These are phyloP conservation scores for Lepidotrigona ventralis DNA, from an alignment of 1,140 invertebrate species.

Conservation along the genomic window DNA sequence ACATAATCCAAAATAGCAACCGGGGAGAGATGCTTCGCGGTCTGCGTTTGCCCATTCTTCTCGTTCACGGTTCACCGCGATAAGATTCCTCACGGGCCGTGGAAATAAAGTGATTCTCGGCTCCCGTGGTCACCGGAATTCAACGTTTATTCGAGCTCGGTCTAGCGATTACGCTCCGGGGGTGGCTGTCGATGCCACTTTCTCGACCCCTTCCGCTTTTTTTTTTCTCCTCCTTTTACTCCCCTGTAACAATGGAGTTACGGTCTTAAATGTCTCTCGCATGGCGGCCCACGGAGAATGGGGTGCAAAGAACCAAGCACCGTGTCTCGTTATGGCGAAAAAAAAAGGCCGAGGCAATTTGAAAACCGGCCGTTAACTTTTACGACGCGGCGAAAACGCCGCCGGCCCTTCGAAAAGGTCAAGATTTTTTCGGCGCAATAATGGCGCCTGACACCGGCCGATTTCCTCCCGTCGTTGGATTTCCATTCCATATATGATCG, in stretches of 20 bases:
- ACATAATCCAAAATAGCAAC: conserved; percentile 21
- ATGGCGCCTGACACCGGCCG: conserved; percentile 1
- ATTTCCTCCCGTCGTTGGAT: conserved; percentile 11
- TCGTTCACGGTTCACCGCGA: conserved; percentile 41
- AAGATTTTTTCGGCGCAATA: conserved; percentile 63
- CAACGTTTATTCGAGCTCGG: conserved; percentile 57
- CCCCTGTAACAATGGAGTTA: conserved; percentile 62
- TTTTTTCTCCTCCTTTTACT: background rate
- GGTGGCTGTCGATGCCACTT: conserved; percentile 27
- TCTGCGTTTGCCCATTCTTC: conserved; percentile 9
- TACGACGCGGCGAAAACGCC: conserved; percentile 57
- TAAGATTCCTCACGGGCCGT: conserved; percentile 23
- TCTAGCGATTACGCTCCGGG: conserved; percentile 50
- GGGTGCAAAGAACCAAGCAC: conserved; percentile 64
- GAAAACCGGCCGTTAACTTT: conserved; percentile 70
- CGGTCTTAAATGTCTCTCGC: conserved; percentile 64
- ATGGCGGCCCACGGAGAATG: conserved; percentile 59
- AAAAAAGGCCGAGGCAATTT: conserved; percentile 70
- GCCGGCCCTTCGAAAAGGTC: conserved; percentile 60
- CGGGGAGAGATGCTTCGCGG: background rate
- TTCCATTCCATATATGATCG: background rate
- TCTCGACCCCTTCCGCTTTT: background rate
- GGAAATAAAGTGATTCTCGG: conserved; percentile 50
- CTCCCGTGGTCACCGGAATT: conserved; percentile 25
- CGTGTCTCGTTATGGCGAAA: conserved; percentile 65